These are phyloP conservation scores for Philopedon plagiatum DNA, from an alignment of 2,888 invertebrate genomes.

Conservation along the genomic window DNA sequence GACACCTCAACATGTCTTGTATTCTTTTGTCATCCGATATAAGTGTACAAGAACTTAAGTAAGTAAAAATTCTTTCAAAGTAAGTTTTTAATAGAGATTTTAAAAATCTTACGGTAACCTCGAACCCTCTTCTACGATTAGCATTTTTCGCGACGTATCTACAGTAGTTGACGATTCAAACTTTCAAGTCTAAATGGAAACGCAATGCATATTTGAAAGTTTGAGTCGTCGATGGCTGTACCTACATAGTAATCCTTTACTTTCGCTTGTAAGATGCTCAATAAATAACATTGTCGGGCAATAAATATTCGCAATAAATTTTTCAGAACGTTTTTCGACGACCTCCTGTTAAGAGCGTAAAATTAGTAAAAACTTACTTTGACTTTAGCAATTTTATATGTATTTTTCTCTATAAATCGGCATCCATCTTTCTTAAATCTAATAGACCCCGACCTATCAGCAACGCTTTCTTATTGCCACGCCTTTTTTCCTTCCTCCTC, in stretches of 20 bases:
- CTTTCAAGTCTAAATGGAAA: no score
- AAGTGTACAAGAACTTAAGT: slow-evolving; percentile 1
- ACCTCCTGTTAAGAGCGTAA: slow-evolving; percentile 5
- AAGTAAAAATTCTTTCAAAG: background rate
- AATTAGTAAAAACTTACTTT: slow-evolving; percentile 10
- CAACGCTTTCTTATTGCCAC: background rate
- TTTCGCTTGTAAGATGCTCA: background rate
- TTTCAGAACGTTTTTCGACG: background rate
- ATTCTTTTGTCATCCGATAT: background rate
- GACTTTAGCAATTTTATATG: slow-evolving; percentile 1
- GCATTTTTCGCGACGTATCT: no score
- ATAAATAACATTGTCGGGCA: background rate
- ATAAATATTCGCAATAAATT: background rate
- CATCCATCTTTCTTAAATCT: slow-evolving; percentile 18
- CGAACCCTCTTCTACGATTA: no score
- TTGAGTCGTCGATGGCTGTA: no score
- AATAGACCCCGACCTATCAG: background rate
- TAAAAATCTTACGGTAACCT: no score
- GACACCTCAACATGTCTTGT: background rate
- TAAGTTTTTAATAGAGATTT: slow-evolving; percentile 1
- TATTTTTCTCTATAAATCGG: slow-evolving; percentile 21
- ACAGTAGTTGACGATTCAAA: no score
- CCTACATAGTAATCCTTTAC: no score
- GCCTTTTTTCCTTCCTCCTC: background rate
- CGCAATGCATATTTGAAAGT: no score